phyloP scores from a whole-genome alignment of 1,140 invertebrate genomes.

The Planococcus citri region DNA sequence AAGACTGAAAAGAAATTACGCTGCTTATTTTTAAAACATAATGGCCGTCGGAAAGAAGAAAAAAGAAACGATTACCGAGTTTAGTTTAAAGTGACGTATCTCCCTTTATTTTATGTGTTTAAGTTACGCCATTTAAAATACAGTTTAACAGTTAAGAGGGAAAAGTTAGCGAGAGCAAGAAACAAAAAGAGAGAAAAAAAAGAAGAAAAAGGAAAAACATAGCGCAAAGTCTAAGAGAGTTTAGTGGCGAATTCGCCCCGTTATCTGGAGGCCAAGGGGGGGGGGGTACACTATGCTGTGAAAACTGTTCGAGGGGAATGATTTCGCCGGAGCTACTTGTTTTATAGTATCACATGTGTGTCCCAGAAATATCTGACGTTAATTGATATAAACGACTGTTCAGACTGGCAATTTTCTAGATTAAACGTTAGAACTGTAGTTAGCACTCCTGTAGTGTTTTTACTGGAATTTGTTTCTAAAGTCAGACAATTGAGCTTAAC shows the following conservation, averaged over 20 bases:
- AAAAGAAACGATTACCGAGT: constrained; percentile 12
- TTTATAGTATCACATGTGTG: constrained; percentile 25
- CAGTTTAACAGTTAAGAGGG: constrained; percentile 17
- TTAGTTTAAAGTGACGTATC: constrained; percentile 16
- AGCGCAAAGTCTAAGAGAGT: not conserved
- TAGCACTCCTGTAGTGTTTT: constrained; percentile 16
- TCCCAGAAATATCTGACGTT: constrained; percentile 26
- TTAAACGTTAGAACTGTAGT: constrained; percentile 25
- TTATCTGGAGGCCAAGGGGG: not conserved
- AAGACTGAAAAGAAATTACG: not conserved
- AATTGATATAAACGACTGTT: constrained; percentile 28
- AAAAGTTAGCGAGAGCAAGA: constrained; percentile 16
- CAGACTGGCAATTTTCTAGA: constrained; percentile 28
- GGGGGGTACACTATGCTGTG: not conserved
- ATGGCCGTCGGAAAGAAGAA: not conserved
- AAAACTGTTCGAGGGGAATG: not conserved
- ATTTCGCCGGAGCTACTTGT: constrained; percentile 13
- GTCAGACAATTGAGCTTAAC: constrained; percentile 1
- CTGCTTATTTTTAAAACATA: constrained; percentile 7
- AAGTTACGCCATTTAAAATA: constrained; percentile 17
- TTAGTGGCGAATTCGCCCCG: not conserved
- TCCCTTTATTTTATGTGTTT: constrained; percentile 16
- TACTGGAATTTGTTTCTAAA: constrained; percentile 1
- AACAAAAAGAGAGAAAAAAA: no score
- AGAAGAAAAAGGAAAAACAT: constrained; percentile 19